Evolutionary conservation across 2,888 invertebrate genomes (phyloP).

Genomic region (Elmis aenea): DNA sequence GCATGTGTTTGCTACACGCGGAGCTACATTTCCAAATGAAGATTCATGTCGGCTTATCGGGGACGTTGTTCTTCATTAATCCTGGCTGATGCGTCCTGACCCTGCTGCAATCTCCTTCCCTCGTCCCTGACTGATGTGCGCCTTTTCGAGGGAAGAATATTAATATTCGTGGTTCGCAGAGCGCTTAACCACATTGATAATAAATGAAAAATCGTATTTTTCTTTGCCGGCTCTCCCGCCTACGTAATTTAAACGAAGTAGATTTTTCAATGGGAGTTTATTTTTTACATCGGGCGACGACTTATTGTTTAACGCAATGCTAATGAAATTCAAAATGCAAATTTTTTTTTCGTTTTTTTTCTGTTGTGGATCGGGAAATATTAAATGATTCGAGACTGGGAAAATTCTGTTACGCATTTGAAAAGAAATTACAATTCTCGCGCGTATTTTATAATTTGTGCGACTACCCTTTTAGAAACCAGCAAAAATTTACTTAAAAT

Average conservation of each 20-base stretch:
- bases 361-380: no score
- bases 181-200: slow-evolving; percentile 27
- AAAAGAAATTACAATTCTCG: no score
- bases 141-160: slow-evolving; percentile 29
- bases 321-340: no score
- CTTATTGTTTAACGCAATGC: no score
- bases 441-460: no score
- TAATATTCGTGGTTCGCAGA: slow-evolving; percentile 29
- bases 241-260: slow-evolving; percentile 4
- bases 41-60: slow-evolving; percentile 28
- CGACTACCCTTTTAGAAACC: no score
- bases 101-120: slow-evolving; percentile 14
- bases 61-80: slow-evolving; percentile 29
- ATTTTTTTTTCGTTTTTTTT: no score
- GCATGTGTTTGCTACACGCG: no score
- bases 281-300: no score
- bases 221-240: slow-evolving; percentile 22
- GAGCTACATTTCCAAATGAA: slow-evolving; percentile 24
- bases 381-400: no score
- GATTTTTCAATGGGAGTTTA: slow-evolving; percentile 3
- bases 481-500: no score
- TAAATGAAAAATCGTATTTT: slow-evolving; percentile 32
- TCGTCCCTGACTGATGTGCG: slow-evolving; percentile 22
- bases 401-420: no score
- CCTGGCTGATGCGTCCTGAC: slow-evolving; percentile 22